Conservation (phyloP, 2,797 vertebrate genomes). For the Onychomys arenicola region DNA sequence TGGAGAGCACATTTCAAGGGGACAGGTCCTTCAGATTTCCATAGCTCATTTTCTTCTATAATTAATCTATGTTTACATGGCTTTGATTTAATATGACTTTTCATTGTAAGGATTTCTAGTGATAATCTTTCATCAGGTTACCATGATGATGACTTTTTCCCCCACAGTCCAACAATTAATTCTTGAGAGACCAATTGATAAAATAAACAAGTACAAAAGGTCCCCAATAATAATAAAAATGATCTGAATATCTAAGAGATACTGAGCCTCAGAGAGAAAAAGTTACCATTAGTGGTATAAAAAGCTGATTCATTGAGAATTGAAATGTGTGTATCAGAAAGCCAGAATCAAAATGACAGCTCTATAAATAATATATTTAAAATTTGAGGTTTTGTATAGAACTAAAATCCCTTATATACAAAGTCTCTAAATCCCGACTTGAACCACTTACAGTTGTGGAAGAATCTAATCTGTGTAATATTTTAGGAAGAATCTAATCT, state of each 20-base stretch:
- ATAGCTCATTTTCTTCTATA: constrained; percentile 55
- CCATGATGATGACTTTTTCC: neutral
- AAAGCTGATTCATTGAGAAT: neutral
- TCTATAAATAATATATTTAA: neutral
- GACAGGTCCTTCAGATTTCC: constrained; percentile 25
- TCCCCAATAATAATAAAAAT: neutral
- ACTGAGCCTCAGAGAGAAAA: neutral
- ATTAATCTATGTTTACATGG: constrained; percentile 26
- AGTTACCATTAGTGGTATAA: neutral
- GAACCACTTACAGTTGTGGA: neutral
- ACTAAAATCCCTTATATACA: neutral
- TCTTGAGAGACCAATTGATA: constrained; percentile 31
- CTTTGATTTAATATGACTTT: constrained; percentile 55
- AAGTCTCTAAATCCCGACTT: neutral
- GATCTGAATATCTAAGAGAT: neutral
- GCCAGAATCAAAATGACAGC: neutral
- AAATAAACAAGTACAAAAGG: neutral
- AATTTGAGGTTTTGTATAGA: neutral
- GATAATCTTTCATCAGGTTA: constrained; percentile 46
- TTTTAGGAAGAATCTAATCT: constrained; percentile 19
- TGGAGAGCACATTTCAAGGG: constrained; percentile 43
- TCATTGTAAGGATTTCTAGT: constrained; percentile 13
- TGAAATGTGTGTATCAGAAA: constrained; percentile 13
- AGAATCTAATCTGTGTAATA: neutral
- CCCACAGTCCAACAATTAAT: neutral